Evolutionary conservation across 1,140 invertebrate species (phyloP), one percentile per base, ranked within the genome.

Genomic region (Cyphomyrmex costatus): DNA sequence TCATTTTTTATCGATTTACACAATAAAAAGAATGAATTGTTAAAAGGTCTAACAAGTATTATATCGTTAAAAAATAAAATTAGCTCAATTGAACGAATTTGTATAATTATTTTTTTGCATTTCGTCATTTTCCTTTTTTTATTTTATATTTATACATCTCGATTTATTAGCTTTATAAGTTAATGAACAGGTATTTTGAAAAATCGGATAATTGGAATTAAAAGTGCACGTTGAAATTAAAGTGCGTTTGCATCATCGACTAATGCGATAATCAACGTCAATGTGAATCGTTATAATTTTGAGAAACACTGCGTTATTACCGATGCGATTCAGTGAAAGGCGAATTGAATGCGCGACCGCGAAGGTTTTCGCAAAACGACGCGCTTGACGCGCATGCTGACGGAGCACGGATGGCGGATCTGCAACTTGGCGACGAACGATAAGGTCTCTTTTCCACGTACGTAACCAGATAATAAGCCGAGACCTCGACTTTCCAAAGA

Each of bases 401-500:
- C 88, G 51, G 83, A 82, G 85, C 82, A 70, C 36, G 19, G 60
- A 63, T 36, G 73, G 68, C 74, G 74, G 21, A 79, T 85, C 74
- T 63, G 70, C 78, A 74, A 58, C 73, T 78, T 53, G 66, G 58
- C 66, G 80, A n/a, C 42, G 21, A 1, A 56, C 10, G 89, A 90
- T 88, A 90, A 88, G 88, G 46, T 36, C 46, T 73, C 63, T 60
- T 87, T 90, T 87, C 88, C 79, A 61, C 49, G 88, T 86, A 87
- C 88, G 86, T 86, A 70, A 53, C 65, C 86, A 82, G 77, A 90
- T 90, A 90, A 90, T 85, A 51, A 51, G 51, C 60, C 30, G 73
- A 77, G 66, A 36, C 79, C 65, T 73, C 71, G 88, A 92, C 90
- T 92, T 92, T 91, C 90, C 90, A 88, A 90, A 88, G 91, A 88